Conservation (phyloP, 2,113 vertebrate species). For the Columba livia region DNA sequence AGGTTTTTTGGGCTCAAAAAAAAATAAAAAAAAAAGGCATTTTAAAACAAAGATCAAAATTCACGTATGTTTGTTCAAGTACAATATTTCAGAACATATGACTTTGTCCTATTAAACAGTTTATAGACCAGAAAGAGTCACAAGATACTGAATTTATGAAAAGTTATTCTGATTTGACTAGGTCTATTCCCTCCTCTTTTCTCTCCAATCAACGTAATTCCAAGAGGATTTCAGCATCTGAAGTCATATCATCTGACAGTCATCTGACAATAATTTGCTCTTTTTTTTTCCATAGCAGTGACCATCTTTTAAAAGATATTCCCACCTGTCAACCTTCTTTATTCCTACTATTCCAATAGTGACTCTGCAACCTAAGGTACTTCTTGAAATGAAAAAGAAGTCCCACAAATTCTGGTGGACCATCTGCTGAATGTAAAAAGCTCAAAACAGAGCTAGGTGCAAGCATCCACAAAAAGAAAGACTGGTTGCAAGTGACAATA, state of each 20-base stretch:
- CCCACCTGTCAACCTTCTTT: background rate
- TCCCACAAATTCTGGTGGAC: background rate
- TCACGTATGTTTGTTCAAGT: background rate
- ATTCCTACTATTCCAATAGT: background rate
- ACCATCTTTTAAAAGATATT: background rate
- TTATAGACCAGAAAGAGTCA: background rate
- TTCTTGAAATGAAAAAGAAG: background rate
- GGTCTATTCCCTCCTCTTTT: background rate
- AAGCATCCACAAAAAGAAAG: background rate
- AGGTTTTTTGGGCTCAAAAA: background rate
- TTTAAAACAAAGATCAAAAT: background rate
- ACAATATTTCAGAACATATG: background rate
- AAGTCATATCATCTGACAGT: background rate
- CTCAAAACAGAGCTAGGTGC: background rate
- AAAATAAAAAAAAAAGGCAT: background rate
- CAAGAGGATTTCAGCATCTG: background rate
- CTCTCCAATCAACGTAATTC: background rate
- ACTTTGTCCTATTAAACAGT: background rate
- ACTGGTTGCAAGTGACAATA: background rate
- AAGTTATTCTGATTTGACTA: background rate
- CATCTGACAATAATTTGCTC: background rate
- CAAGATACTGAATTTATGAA: background rate
- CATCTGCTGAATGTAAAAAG: accelerated
- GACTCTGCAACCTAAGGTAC: background rate
- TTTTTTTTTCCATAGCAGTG: background rate